Base-by-base conservation (phyloP, 2,113 vertebrate species). In the Dipodomys stephensi region DNA sequence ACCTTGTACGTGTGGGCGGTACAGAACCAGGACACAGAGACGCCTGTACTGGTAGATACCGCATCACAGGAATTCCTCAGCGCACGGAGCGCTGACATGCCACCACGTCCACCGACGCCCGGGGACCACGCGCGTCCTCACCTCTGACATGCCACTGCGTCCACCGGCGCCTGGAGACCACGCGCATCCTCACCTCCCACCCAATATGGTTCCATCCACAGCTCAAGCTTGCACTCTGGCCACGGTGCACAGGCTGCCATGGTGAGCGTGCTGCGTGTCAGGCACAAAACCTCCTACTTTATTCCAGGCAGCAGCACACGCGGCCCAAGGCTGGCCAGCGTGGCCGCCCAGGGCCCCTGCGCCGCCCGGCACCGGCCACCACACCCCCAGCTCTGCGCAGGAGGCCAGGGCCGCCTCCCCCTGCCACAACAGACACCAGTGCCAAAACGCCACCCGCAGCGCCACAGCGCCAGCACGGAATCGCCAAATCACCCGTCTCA, bases 171-270 rank as follows among this genome's bases (percentile, higher is more conserved):
- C 30, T 28, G 2, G 20, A 53, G 30, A 9, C 19, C 2, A 2
- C 3, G 0, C 3, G 0, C 30, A 7, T 6, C 77, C 32, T 35
- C 15, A 11, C 53, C 49, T 46, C 25, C 30, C 4, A 22, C 19
- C 8, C 25, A 2, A 0, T 1, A 20, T 3, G n/a, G 9, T 9
- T 12, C 28, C 3, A 1, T 65, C 60, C 83, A 22, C 49, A 6
- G 62, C 23, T 60, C 53, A 53, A 16, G 2, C 53, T 0, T 19
- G 39, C 76, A 15, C 62, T 69, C 39, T 57, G 11, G 18, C 44
- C 39, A 18, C 4, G 27, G 64, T 23, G 83, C 32, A 9, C 12
- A 8, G 11, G 53, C 93, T 6, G 0, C 32, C 39, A 2, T 1
- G 2, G 0, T 39, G 23, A 28, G 57, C 0, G 23, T n/a, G 19